Evolutionary conservation across 1,140 invertebrate genomes (phyloP).

Genomic region (Eumeta japonica): DNA sequence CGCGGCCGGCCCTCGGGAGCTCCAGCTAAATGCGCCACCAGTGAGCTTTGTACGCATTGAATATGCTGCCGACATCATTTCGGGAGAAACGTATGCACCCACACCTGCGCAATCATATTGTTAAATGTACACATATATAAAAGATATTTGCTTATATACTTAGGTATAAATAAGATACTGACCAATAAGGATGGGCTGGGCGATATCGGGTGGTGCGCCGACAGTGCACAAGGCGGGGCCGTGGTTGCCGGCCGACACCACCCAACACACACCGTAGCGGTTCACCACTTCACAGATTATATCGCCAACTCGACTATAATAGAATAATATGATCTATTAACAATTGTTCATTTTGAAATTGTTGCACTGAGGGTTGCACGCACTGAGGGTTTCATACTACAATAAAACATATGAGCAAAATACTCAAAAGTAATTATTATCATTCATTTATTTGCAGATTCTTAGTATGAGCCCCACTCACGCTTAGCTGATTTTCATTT

Average conservation of each 20-base stretch:
- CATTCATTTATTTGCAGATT: no score
- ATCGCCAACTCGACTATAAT: constrained; percentile 75
- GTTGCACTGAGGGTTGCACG: no score
- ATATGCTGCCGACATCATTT: constrained; percentile 97
- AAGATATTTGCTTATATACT: no score
- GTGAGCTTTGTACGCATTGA: constrained; percentile 81
- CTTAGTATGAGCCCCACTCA: no score
- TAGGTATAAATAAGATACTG: no score
- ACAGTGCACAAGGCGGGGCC: constrained; percentile 92
- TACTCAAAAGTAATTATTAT: no score
- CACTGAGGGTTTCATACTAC: no score
- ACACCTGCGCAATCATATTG: constrained; percentile 64
- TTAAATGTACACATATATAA: background rate
- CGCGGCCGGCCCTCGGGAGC: constrained; percentile 83
- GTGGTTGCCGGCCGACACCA: constrained; percentile 91
- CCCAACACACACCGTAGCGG: constrained; percentile 89
- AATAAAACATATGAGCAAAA: no score
- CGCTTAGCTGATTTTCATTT: no score
- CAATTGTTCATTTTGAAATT: no score
- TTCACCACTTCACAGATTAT: constrained; percentile 88
- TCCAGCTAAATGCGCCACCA: constrained; percentile 92
- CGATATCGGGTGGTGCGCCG: constrained; percentile 88
- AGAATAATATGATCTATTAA: constrained; percentile 7
- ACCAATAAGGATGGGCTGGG: constrained; percentile 79
- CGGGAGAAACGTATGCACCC: constrained; percentile 93